Evolutionary conservation across 2,888 invertebrate genomes (phyloP).

Genomic region (Exephanes ischioxanthus): DNA sequence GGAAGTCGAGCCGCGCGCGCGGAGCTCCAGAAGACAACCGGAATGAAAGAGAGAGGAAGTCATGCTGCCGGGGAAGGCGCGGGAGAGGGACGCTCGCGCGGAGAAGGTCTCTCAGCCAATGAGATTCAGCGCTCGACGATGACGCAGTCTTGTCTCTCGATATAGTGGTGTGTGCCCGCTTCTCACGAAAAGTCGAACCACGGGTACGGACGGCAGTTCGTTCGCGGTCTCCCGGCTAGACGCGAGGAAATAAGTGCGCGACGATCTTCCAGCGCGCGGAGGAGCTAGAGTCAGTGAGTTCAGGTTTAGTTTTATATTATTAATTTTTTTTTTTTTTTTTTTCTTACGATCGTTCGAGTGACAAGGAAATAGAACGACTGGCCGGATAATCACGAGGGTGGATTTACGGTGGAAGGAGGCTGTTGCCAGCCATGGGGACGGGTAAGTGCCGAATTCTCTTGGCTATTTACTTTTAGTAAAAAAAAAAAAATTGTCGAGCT

Average conservation of each 20-base stretch:
- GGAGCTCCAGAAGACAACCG: constrained; percentile 70
- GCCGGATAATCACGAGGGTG: constrained; percentile 75
- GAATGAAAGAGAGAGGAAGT: constrained; percentile 70
- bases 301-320: constrained; percentile 46
- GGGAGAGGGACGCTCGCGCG: constrained; percentile 64
- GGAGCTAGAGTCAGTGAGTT: neutral
- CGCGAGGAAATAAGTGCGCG: constrained; percentile 72
- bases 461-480: neutral
- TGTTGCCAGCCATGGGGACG: constrained; percentile 82
- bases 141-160: constrained; percentile 80
- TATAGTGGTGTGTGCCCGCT: constrained; percentile 69
- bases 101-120: constrained; percentile 77
- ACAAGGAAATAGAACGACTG: constrained; percentile 71
- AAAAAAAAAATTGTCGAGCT: neutral
- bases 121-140: constrained; percentile 74
- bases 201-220: constrained; percentile 79
- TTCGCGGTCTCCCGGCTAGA: constrained; percentile 83
- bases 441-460: constrained; percentile 77
- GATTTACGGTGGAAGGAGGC: constrained; percentile 78
- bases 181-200: constrained; percentile 80
- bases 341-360: constrained; percentile 31
- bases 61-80: constrained; percentile 30
- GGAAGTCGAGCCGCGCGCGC: constrained; percentile 43
- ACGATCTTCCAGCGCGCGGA: neutral
- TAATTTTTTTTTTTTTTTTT: constrained; percentile 45